A percentile compares a stretch with the other conserved stretches of the same genome.
Conservation (phyloP, 2,888 invertebrate species). For the Drosophila cyrtoloma region DNA sequence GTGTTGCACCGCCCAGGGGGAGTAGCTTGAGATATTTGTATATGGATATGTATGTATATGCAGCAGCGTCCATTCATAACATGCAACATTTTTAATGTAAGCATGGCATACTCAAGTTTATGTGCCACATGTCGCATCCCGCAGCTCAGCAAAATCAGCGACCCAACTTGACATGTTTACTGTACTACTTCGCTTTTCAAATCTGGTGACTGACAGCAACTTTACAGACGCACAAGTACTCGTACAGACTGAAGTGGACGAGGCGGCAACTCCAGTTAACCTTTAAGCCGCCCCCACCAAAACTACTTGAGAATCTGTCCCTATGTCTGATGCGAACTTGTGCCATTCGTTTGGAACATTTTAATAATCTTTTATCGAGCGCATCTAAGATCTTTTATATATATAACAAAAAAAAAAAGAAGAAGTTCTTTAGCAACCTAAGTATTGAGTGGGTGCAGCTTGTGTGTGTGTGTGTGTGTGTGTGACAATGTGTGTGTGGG, state of each 20-base stretch:
- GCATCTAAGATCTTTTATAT: constrained; percentile 41
- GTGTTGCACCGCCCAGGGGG: neutral
- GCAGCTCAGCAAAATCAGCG: constrained; percentile 23
- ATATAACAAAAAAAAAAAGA: neutral
- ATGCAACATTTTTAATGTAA: neutral
- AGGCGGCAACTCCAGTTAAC: constrained; percentile 17
- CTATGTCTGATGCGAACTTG: constrained; percentile 50
- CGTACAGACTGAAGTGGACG: constrained; percentile 23
- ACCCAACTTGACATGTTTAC: constrained; percentile 18
- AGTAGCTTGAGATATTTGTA: neutral
- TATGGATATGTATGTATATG: neutral
- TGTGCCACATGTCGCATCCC: constrained; percentile 11
- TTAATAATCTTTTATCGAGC: constrained; percentile 81
- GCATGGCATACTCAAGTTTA: neutral
- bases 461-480: neutral
- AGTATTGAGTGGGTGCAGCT: neutral
- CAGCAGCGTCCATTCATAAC: neutral
- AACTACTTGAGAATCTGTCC: constrained; percentile 61
- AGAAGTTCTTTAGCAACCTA: neutral
- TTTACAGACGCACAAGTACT: constrained; percentile 58
- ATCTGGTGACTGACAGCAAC: constrained; percentile 53
- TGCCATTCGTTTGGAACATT: constrained; percentile 76
- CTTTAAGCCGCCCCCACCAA: constrained; percentile 19
- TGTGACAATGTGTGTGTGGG: neutral
- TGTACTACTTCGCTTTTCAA: constrained; percentile 47